Evolutionary conservation across 2,113 vertebrate genomes (phyloP), one percentile per base, ranked within the genome.

Genomic region (Speoplatyrhinus poulsoni): DNA sequence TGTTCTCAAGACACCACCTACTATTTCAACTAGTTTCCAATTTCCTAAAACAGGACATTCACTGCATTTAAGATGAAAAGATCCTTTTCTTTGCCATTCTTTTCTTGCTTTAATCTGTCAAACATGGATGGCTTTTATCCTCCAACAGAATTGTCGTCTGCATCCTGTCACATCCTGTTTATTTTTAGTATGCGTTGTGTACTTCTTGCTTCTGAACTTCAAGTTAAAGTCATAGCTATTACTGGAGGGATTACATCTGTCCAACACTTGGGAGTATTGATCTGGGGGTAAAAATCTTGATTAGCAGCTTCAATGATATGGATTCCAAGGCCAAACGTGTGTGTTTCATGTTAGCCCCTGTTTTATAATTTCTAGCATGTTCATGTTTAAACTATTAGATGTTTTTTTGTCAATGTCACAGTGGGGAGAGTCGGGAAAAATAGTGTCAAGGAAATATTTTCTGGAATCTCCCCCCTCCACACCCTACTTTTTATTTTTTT

Each of bases 171-270:
- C 76, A 26, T 2, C 26, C 52, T 70, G 47, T 62, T 32, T 73
- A 48, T 69, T 62, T 53, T 53, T 52, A 46, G 49, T 71, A 50
- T 56, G 19, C 71, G 47, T 72, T 1, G 59, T 61, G 57, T 72
- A 62, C 53, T 72, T 76, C 6, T 73, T 69, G 67, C 56, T 67
- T 76, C 62, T 62, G 70, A 70, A 65, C 76, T 65, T 36, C 53
- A 9, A 61, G 15, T 66, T 26, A 65, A 77, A 54, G 71, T 19
- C 16, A 66, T 74, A 56, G 15, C 68, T 70, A 55, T 77, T 72
- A 69, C 64, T 61, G 66, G 16, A 33, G 68, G 80, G 85, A 84
- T 87, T 83, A 79, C 58, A 78, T 70, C 77, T 59, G 11, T 59
- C 57, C 64, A 60, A 53, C 78, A 82, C 73, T 56, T 64, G 53